Evolutionary conservation across 2,888 invertebrate species (phyloP), one percentile per base, ranked within the genome.

Genomic region (Hemistola chrysoprasaria): DNA sequence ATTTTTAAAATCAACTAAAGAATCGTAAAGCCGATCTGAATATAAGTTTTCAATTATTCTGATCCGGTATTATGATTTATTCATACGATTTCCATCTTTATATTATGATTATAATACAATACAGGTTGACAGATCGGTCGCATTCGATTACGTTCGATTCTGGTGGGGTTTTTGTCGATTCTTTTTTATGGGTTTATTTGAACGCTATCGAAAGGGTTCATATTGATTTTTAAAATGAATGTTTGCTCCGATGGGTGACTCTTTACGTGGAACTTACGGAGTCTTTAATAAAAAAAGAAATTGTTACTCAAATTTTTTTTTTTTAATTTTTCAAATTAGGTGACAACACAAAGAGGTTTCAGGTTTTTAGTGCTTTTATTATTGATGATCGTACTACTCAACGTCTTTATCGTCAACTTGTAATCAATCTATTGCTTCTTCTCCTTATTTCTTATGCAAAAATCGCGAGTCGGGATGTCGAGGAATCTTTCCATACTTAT

Each of bases 211-310:
- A 70, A 80, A 82, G 82, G 82, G 82, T 80, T 81, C 71, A 48
- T 86, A 82, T 87, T 86, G 84, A 82, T 84, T 86, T 85, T 82
- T 62, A 62, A 73, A 71, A 71, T 63, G 68, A 59, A 71, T 84
- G 75, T 86, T 85, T 83, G 73, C 71, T 78, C 72, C 83, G 75
- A 78, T 81, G 78, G 74, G 59, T 61, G 65, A 71, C 70, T 71
- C 60, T 75, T 74, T 74, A 68, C 63, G 65, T 62, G 59, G 43
- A 37, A 47, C 27, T 16, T 16, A 28, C 22, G 28, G 16, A 28
- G 61, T 54, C 54, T 53, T 48, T 48, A 60, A 64, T 57, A 60
- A 65, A 63, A 65, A 62, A 47, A 56, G 55, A 46, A 8, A 22
- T 23, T 16, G 16, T 32, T 27, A 36, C 24, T 23, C 3, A 9